phyloP scores from a whole-genome alignment of 2,113 vertebrate species.

The Brachyistius frenatus region DNA sequence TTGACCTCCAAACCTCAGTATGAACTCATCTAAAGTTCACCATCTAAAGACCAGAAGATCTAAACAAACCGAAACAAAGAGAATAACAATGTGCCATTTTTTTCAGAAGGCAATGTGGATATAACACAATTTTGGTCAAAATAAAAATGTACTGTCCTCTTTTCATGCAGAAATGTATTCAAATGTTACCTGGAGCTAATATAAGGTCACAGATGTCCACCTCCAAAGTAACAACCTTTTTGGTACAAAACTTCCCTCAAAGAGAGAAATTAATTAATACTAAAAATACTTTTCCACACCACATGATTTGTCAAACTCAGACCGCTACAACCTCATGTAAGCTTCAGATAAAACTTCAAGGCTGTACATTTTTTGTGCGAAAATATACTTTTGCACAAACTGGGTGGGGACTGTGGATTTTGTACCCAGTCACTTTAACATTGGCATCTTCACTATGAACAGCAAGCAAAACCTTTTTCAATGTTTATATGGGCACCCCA shows the following conservation, averaged over 20 bases:
- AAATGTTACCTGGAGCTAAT: not conserved
- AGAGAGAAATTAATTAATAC: too few species aligned
- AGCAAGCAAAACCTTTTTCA: not conserved
- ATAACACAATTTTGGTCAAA: too few species aligned
- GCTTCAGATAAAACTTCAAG: not conserved
- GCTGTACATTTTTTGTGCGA: too few species aligned
- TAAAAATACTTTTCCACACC: too few species aligned
- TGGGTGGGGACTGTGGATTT: not conserved
- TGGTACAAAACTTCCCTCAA: not conserved
- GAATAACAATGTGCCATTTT: not conserved
- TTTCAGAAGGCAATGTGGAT: too few species aligned
- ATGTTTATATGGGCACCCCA: not conserved
- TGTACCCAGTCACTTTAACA: not conserved
- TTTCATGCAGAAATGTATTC: too few species aligned
- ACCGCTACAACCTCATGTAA: not conserved
- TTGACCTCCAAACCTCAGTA: slow-evolving; percentile 22
- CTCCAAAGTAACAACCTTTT: not conserved
- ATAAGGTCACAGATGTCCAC: not conserved
- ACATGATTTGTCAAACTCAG: slow-evolving; percentile 2
- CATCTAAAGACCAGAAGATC: not conserved
- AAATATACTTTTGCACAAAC: too few species aligned
- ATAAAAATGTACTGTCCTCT: too few species aligned
- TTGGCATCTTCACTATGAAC: not conserved
- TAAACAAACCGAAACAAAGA: slow-evolving; percentile 2
- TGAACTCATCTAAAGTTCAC: not conserved